A percentile compares a stretch with the other conserved stretches of the same genome.
Conservation (phyloP, 2,888 invertebrate genomes). For the Andrena fulva region DNA sequence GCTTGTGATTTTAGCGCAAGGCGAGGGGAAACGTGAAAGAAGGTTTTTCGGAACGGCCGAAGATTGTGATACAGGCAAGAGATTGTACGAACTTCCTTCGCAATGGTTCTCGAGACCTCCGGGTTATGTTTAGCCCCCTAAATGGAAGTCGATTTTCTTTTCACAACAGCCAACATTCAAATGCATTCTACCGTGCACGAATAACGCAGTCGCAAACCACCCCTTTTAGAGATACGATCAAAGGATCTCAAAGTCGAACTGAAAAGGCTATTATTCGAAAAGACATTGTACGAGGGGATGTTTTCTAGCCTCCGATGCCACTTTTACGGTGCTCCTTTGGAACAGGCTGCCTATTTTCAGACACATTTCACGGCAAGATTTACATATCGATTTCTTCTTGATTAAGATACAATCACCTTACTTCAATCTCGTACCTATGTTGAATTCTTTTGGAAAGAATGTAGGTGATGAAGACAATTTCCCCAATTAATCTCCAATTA, state of each 20-base stretch:
- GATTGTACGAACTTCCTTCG: background rate
- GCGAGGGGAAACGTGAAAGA: background rate
- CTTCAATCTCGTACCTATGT: no score
- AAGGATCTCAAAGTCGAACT: slow-evolving; percentile 16
- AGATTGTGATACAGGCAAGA: background rate
- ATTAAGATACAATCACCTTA: background rate
- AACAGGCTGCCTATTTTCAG: background rate
- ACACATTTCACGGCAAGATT: background rate
- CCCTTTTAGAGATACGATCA: slow-evolving; percentile 48
- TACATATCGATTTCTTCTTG: slow-evolving; percentile 14
- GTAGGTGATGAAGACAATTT: no score
- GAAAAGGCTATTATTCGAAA: slow-evolving; percentile 29
- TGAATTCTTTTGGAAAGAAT: no score
- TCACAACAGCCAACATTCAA: slow-evolving; percentile 35
- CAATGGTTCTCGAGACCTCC: background rate
- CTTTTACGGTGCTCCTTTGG: slow-evolving; percentile 9
- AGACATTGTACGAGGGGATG: slow-evolving; percentile 31
- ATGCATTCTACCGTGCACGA: slow-evolving; percentile 24
- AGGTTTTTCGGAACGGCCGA: background rate
- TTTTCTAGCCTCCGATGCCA: slow-evolving; percentile 27
- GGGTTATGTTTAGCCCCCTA: slow-evolving; percentile 4
- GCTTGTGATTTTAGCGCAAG: no score
- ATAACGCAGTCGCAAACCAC: slow-evolving; percentile 42
- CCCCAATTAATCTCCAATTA: no score
- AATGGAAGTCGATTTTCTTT: slow-evolving; percentile 35